phyloP scores from a whole-genome alignment of 2,797 vertebrate genomes.

The Gephyroberyx darwinii region DNA sequence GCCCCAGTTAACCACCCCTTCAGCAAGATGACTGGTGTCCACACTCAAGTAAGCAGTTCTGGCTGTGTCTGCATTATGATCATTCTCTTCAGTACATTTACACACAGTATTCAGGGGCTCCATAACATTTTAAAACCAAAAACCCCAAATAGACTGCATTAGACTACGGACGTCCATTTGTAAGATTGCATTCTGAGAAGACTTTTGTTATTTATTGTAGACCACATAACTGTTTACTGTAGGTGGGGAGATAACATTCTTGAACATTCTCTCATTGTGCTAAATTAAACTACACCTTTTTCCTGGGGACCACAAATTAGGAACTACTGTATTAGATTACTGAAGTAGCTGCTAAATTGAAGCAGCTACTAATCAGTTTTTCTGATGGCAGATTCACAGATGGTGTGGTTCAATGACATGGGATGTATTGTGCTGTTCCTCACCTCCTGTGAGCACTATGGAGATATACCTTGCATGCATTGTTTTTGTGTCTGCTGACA shows the following conservation, averaged over 20 bases:
- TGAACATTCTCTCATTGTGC: no score
- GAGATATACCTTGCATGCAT: conserved; percentile 59
- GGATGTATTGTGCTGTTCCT: conserved; percentile 36
- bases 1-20: conserved; percentile 87
- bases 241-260: no score
- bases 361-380: neutral
- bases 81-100: neutral
- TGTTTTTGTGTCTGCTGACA: conserved; percentile 63
- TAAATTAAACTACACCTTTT: neutral
- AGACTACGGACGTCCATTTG: neutral
- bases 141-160: neutral
- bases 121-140: conserved; percentile 11
- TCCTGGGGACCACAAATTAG: neutral
- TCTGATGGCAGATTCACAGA: conserved; percentile 32
- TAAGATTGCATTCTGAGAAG: no score
- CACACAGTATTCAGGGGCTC: neutral
- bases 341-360: neutral
- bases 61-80: neutral
- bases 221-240: no score
- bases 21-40: conserved; percentile 90
- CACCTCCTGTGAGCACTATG: conserved; percentile 35
- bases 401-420: conserved; percentile 28
- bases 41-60: conserved; percentile 87
- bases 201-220: no score
- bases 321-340: neutral